Base-by-base conservation (phyloP, 2,888 invertebrate genomes). In the Phasia obesa region DNA sequence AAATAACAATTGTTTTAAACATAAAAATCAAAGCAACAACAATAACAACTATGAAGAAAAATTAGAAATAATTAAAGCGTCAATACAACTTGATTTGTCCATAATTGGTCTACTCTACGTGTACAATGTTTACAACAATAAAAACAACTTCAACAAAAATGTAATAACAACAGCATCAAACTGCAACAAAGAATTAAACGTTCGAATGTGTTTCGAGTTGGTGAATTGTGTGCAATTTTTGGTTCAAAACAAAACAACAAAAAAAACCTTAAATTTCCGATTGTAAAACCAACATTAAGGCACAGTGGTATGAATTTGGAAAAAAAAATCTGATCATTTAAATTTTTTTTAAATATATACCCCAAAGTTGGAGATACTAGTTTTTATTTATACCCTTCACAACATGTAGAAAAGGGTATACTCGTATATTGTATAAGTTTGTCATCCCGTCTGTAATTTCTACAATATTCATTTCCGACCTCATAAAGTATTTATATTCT, bases 11-110 rank as follows among this genome's bases (percentile, higher is more conserved):
- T 55, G 57, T 23, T 53, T 55, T n/a, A 55, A 55, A 55, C 23
- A 55, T 38, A 35, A 71, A 71, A 71, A 71, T 59, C 21, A 69
- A 15, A 49, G n/a, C 21, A 44, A 44, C n/a, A 53, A 23, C 13
- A 57, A 19, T 13, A 57, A 53, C 11, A 57, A 23, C 31, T 44
- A 47, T 47, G 21, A 53, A 57, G 38, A 47, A 69, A 75, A 75
- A 78, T 74, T 84, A 75, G 60, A 78, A 80, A 80, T 77, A 83
- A 84, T 84, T 84, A 84, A 84, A 82, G 73, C 74, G 84, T 81
- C 84, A 84, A 77, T 83, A 81, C 80, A 83, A 85, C 84, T 85
- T 81, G 84, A 83, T 78, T 83, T 83, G 81, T 62, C 83, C 83
- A 85, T 81, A 85, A 83, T 83, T 78, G 76, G 74, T 47, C 44